Evolutionary conservation across 1,140 invertebrate genomes (phyloP), one percentile per base, ranked within the genome.

Genomic region (Sycophila sp.): DNA sequence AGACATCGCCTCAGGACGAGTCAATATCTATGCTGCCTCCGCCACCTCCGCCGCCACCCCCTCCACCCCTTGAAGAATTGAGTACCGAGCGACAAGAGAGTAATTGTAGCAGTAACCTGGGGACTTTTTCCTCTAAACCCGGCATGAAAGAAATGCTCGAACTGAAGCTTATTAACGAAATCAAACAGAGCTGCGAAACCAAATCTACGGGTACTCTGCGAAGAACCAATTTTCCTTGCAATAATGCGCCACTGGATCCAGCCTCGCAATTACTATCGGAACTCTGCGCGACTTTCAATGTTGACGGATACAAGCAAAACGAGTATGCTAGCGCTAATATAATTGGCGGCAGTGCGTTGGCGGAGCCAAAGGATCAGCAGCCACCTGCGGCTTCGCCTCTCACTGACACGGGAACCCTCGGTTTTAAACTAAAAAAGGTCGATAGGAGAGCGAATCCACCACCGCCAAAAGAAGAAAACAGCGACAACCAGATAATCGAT

Each of bases 131-230:
- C 28, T 76, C 77, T 1, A 85, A 86, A 36, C 85, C 85, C 1
- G 87, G 88, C 63, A 89, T 90, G 87, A 94, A 94, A 76, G 93
- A 95, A 79, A 93, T 94, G 89, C 85, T 94, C 11, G 93, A 94
- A 77, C 78, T 93, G 4, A 93, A 94, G 82, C 81, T 94, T 17
- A 91, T 94, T 10, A 92, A 93, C 11, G 93, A 95, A 82, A 94
- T 94, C 22, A 94, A 94, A 80, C 92, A 93, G 75, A 86, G 90
- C 64, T 90, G 91, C 2, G 92, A 94, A 76, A 88, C 89, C 63
- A 92, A 89, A 60, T 69, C 80, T 49, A 75, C 85, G 36, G 59
- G 30, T 28, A 30, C 70, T 64, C 36, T 75, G n/a, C 15, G 62
- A 4, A 81, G 74, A 32, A 64, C 51, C 2, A 80, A 75, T 67